phyloP scores from a whole-genome alignment of 2,797 vertebrate genomes.

The Pitangus sulphuratus region DNA sequence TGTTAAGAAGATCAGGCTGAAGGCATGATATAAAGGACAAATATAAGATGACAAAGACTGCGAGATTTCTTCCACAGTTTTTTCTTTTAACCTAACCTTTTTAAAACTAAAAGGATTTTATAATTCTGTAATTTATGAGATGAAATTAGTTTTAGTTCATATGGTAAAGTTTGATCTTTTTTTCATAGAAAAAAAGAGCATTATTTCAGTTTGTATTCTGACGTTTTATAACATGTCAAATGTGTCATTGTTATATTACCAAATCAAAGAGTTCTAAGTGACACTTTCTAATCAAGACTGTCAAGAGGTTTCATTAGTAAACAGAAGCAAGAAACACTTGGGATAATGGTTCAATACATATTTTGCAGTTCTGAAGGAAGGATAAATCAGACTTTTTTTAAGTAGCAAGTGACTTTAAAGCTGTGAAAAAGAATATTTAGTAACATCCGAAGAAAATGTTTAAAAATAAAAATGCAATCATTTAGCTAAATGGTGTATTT shows the following conservation, averaged over 20 bases:
- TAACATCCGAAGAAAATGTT: not conserved
- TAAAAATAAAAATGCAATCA: not conserved
- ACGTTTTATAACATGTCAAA: not conserved
- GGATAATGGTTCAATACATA: constrained; percentile 22
- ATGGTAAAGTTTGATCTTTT: not conserved
- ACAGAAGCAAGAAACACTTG: constrained; percentile 25
- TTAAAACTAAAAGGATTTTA: not conserved
- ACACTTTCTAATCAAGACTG: constrained; percentile 54
- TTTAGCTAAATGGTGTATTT: not conserved
- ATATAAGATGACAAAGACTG: not conserved
- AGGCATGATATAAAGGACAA: not conserved
- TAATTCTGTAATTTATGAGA: not conserved
- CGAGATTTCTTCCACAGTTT: not conserved
- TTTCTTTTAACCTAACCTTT: not conserved
- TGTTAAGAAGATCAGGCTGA: not conserved
- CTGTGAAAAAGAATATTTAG: not conserved
- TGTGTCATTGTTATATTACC: not conserved
- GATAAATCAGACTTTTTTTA: not conserved
- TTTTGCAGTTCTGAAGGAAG: constrained; percentile 19
- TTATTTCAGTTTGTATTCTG: not conserved
- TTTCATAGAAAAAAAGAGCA: not conserved
- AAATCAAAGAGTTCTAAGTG: constrained; percentile 36
- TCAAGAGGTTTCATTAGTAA: constrained; percentile 42
- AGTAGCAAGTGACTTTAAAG: not conserved
- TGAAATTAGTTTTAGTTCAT: not conserved